Percentiles rank a stretch among this genome's conserved stretches.
These are phyloP conservation scores for Tachina fera DNA, from an alignment of 2,888 invertebrate genomes.

Conservation along the genomic window DNA sequence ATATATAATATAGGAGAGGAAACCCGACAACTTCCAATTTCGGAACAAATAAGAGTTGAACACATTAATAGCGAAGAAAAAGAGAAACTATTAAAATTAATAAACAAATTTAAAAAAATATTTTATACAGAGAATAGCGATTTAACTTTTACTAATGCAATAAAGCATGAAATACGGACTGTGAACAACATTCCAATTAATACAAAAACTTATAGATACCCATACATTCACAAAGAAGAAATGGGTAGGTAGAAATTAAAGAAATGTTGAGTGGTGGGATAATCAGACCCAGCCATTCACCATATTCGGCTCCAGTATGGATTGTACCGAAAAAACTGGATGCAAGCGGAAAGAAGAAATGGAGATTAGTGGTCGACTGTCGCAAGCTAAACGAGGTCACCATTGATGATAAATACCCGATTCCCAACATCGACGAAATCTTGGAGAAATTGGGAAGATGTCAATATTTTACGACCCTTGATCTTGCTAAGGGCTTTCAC, in stretches of 20 bases:
- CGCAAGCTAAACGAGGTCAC: slow-evolving; percentile 17
- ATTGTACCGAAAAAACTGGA: slow-evolving; percentile 3
- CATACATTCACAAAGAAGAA: slow-evolving; percentile 20
- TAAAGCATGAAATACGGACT: slow-evolving; percentile 16
- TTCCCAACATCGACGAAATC: slow-evolving; percentile 9
- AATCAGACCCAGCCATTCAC: not conserved
- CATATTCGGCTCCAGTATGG: not conserved
- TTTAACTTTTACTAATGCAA: slow-evolving; percentile 23
- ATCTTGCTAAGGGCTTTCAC: slow-evolving; percentile 1
- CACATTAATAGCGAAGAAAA: slow-evolving; percentile 9
- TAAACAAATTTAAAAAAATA: slow-evolving; percentile 37
- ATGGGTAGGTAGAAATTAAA: not conserved
- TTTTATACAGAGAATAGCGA: slow-evolving; percentile 9
- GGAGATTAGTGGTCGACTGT: not conserved
- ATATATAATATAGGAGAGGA: not conserved
- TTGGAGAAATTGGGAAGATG: slow-evolving; percentile 13
- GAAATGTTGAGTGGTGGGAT: not conserved
- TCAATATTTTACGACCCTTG: not conserved
- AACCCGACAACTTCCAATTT: not conserved
- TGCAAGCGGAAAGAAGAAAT: not conserved
- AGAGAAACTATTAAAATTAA: slow-evolving; percentile 7
- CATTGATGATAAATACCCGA: slow-evolving; percentile 5
- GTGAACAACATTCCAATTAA: slow-evolving; percentile 8
- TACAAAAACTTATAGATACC: slow-evolving; percentile 1
- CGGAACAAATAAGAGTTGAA: slow-evolving; percentile 3